phyloP scores from a whole-genome alignment of 2,113 vertebrate genomes.

The Ophiodon elongatus region DNA sequence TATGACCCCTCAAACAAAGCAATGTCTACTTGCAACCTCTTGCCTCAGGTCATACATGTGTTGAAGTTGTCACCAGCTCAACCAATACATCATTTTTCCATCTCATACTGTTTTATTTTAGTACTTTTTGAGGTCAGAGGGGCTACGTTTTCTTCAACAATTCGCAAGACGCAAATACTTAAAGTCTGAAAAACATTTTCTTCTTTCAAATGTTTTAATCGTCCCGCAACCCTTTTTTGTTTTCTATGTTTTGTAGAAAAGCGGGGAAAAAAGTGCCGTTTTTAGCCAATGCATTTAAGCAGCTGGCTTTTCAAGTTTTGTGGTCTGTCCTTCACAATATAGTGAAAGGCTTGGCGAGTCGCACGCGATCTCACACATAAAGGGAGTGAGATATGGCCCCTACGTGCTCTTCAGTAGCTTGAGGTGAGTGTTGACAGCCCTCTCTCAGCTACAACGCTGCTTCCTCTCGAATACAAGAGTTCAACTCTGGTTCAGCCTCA shows the following conservation, averaged over 20 bases:
- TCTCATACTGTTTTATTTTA: background rate
- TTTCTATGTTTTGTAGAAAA: background rate
- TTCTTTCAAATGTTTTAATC: background rate
- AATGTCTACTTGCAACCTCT: background rate
- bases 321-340: conserved; percentile 22
- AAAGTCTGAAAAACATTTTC: background rate
- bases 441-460: conserved; percentile 40
- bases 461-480: conserved; percentile 49
- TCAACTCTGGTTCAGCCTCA: conserved; percentile 62
- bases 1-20: background rate
- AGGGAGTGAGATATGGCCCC: conserved; percentile 58
- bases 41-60: background rate
- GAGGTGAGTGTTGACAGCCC: conserved; percentile 66
- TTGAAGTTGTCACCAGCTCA: background rate
- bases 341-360: conserved; percentile 29
- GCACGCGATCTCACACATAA: conserved; percentile 46
- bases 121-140: background rate
- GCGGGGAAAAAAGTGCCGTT: background rate
- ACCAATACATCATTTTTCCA: background rate
- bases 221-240: background rate
- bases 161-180: background rate
- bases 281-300: background rate
- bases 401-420: conserved; percentile 42
- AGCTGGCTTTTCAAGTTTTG: conserved; percentile 17
- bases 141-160: background rate